phyloP scores from a whole-genome alignment of 1,140 invertebrate species.

The Scaptomyza hsui region DNA sequence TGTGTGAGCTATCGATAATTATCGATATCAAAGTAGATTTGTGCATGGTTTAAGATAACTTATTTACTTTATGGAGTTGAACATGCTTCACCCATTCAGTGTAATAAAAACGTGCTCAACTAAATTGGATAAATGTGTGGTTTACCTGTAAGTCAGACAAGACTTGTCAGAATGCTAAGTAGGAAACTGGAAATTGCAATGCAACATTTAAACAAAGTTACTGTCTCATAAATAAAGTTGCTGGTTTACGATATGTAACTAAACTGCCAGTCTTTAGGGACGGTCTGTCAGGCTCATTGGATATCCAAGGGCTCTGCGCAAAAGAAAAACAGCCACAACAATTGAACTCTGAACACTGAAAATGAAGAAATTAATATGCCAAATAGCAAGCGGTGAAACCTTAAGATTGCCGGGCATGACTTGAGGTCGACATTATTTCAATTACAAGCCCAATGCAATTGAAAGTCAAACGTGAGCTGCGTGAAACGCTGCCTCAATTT shows the following conservation, averaged over 20 bases:
- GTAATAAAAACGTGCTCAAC: neutral
- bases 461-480: constrained; percentile 41
- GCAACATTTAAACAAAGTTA: constrained; percentile 44
- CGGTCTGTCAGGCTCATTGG: constrained; percentile 42
- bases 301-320: constrained; percentile 4
- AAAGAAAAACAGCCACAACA: neutral
- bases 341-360: constrained; percentile 23
- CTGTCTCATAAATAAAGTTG: constrained; percentile 50
- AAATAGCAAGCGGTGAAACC: constrained; percentile 17
- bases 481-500: constrained; percentile 16
- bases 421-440: constrained; percentile 37
- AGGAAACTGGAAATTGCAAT: constrained; percentile 26
- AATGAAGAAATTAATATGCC: constrained; percentile 63
- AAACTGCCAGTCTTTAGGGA: constrained; percentile 15
- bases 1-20: too few relatives aligned
- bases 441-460: constrained; percentile 43
- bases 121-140: neutral
- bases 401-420: constrained; percentile 13
- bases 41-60: too few relatives aligned
- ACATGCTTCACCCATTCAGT: too few relatives aligned
- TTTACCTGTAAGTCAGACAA: neutral
- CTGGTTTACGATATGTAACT: constrained; percentile 42
- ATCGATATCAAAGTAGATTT: too few relatives aligned
- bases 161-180: neutral
- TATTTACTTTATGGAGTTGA: too few relatives aligned